Evolutionary conservation across 1,140 invertebrate genomes (phyloP), one percentile per base, ranked within the genome.

Genomic region (Penaeus chinensis): DNA sequence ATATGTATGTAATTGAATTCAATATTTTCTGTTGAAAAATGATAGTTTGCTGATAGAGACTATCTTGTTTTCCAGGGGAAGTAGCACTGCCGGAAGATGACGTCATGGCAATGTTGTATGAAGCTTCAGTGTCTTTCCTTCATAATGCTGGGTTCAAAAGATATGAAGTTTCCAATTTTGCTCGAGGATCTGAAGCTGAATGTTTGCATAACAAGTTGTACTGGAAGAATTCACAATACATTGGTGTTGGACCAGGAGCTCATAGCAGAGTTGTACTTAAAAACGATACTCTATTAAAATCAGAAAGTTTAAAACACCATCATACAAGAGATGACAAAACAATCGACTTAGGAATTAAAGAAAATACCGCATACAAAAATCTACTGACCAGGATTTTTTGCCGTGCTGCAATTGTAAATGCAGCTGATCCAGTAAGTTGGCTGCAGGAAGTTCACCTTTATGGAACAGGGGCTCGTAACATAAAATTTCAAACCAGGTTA

Each of bases 151-250:
- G 83, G 18, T 65, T 85, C 20, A 20, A 19, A 60, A 85, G 83
- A 62, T 85, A 85, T 42, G 83, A 85, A 27, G 74, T 85, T 47
- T 85, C 83, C 13, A 85, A 85, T 54, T 85, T 85, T 78, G 83
- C 83, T 7, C 71, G 47, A 19, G n/a, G 42, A 22, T 62, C 18
- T n/a, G 19, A 5, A 19, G 54, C 83, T 22, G 71, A 85, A 27
- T 63, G 83, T 32, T 10, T 85, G 8, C 83, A 85, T 54, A 85
- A 85, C 60, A 77, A 63, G 54, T 37, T 42, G 11, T 85, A 85
- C 22, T 85, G 83, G 83, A 60, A 42, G 60, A 74, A 61, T 11
- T 77, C 27, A 18, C 83, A 85, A 24, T 85, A 85, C 54, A 63
- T 85, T 32, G 83, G 83, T 19, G 24, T 77, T 19, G 83, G 83